phyloP scores from a whole-genome alignment of 1,140 invertebrate genomes.

The Drosophila fuyamai region DNA sequence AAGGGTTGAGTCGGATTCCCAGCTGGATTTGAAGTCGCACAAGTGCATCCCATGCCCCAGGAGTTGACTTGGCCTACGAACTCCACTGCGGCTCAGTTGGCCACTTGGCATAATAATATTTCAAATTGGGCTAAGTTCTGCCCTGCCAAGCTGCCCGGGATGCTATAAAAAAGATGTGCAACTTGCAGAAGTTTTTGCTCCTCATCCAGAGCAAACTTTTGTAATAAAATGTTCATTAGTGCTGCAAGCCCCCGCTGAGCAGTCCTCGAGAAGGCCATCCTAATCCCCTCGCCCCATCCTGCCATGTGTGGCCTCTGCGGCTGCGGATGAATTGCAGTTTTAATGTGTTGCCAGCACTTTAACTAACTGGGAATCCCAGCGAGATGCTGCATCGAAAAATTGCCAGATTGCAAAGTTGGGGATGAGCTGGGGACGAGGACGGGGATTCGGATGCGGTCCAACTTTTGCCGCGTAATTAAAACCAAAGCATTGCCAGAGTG shows the following conservation, averaged over 20 bases:
- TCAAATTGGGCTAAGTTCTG: slow-evolving; percentile 64
- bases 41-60: slow-evolving; percentile 45
- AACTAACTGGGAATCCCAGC: slow-evolving; percentile 64
- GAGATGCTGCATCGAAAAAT: slow-evolving; percentile 29
- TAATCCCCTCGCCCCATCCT: not conserved
- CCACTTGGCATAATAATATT: slow-evolving; percentile 68
- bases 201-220: slow-evolving; percentile 62
- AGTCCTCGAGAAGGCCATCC: slow-evolving; percentile 18
- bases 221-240: slow-evolving; percentile 82
- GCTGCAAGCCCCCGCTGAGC: slow-evolving; percentile 67
- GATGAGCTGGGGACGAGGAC: not conserved
- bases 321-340: slow-evolving; percentile 79
- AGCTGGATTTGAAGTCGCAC: slow-evolving; percentile 42
- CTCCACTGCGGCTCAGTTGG: slow-evolving; percentile 14
- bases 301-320: slow-evolving; percentile 62
- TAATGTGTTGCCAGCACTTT: slow-evolving; percentile 81
- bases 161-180: slow-evolving; percentile 58
- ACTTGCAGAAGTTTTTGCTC: slow-evolving; percentile 50
- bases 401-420: slow-evolving; percentile 46
- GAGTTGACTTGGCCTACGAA: slow-evolving; percentile 6
- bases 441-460: slow-evolving; percentile 41
- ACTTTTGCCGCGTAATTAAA: slow-evolving; percentile 82
- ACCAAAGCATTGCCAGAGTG: slow-evolving; percentile 80
- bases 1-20: slow-evolving; percentile 19
- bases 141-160: slow-evolving; percentile 6